Evolutionary conservation across 1,140 invertebrate genomes (phyloP).

Genomic region (Atta colombica): DNA sequence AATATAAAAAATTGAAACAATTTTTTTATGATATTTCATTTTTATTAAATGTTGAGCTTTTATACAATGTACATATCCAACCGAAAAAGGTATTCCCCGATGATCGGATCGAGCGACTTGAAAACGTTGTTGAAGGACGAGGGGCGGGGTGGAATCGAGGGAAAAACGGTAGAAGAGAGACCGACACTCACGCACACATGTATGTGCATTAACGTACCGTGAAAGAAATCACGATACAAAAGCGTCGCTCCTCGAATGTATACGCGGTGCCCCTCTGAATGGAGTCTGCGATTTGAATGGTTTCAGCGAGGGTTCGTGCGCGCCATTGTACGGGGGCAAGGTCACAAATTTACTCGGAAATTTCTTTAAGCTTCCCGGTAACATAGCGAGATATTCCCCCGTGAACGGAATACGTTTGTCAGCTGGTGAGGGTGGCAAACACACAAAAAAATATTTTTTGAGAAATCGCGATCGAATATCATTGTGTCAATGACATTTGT

Average conservation of each 20-base stretch:
- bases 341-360: constrained; percentile 85
- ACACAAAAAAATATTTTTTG: constrained; percentile 24
- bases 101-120: constrained; percentile 58
- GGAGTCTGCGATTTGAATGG: constrained; percentile 83
- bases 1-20: not conserved
- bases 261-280: constrained; percentile 80
- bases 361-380: constrained; percentile 77
- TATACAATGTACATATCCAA: constrained; percentile 26
- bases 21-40: not conserved
- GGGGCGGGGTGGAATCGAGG: not conserved
- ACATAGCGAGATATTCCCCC: constrained; percentile 68
- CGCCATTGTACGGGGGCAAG: constrained; percentile 84
- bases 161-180: constrained; percentile 70
- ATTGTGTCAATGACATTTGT: not conserved
- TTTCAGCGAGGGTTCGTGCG: constrained; percentile 81
- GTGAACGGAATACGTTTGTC: constrained; percentile 71
- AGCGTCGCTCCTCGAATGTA: constrained; percentile 79
- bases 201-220: constrained; percentile 64
- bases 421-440: constrained; percentile 58
- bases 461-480: constrained; percentile 17
- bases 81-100: constrained; percentile 35
- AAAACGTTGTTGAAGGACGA: constrained; percentile 35
- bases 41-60: constrained; percentile 14
- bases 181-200: constrained; percentile 16
- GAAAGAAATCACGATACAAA: constrained; percentile 84